Evolutionary conservation across 2,888 invertebrate species (phyloP), one percentile per base, ranked within the genome.

Genomic region (Pediacus dermestoides): DNA sequence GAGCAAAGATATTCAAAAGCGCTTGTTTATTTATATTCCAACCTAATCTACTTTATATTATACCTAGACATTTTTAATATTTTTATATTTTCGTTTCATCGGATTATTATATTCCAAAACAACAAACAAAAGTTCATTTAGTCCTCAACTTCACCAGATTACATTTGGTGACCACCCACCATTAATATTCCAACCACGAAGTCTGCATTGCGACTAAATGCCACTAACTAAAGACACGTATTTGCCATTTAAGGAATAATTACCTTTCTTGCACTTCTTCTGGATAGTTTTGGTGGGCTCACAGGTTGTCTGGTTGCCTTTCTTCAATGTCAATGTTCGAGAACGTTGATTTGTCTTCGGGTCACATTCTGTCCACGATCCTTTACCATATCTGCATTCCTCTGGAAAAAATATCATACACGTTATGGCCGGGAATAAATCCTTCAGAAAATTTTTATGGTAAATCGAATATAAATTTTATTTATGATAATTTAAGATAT

Each of bases 181-280:
- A n/a, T n/a, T 23, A 3, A 23, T 23, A 23, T 23, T 23, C 23
- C 23, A 23, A 23, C n/a, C 23, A 23, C 23, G 23, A 23, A 3
- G 8, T 4, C 23, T 4, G 10, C 9, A 23, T 4, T 9, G 23
- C 23, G 10, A 10, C 23, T 23, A 23, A 23, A n/a, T n/a, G n/a
- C n/a, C n/a, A n/a, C n/a, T 18, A 23, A n/a, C 23, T 9, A 23
- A 23, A n/a, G 4, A 28, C 28, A 28, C 28, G 15, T 14, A 13
- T 10, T n/a, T n/a, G 28, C 28, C 13, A 34, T 27, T 12, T 21
- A 14, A 14, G 16, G 14, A 25, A 41, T 16, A 37, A 33, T 66
- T 73, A 88, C 90, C 87, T 80, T 89, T 90, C 75, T 89, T 91
- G 81, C 91, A 91, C 64, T 89, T 90, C 74, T 90, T 90, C 70